These are phyloP conservation scores for Neodiprion pinetum DNA, from an alignment of 1,140 invertebrate genomes.

Conservation along the genomic window DNA sequence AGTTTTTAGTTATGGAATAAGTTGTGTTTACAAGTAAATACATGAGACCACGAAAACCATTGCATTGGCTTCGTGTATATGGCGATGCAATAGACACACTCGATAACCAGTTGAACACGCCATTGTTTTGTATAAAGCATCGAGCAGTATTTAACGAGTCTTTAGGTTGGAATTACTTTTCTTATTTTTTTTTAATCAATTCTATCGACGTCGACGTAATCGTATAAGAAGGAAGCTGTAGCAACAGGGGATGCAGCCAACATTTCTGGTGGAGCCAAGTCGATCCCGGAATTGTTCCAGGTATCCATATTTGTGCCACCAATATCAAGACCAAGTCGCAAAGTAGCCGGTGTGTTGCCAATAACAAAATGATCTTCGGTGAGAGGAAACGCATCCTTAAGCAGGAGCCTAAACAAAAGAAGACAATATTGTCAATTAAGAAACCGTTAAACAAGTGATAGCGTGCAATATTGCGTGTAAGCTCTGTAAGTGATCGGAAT, in stretches of 20 bases:
- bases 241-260: conserved; percentile 40
- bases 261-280: conserved; percentile 37
- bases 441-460: background rate
- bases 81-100: too few relatives aligned
- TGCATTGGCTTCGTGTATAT: background rate
- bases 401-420: conserved; percentile 49
- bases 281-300: conserved; percentile 46
- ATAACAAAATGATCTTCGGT: conserved; percentile 65
- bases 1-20: background rate
- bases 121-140: background rate
- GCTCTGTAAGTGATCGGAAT: too few relatives aligned
- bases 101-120: too few relatives aligned
- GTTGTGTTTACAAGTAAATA: background rate
- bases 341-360: conserved; percentile 54
- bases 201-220: conserved; percentile 55
- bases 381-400: conserved; percentile 61
- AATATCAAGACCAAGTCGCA: conserved; percentile 58
- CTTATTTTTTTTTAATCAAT: conserved; percentile 45
- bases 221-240: conserved; percentile 52
- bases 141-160: background rate
- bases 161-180: background rate
- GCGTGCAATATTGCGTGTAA: too few relatives aligned
- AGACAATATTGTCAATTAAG: background rate
- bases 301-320: conserved; percentile 46
- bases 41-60: background rate